Percentiles rank a stretch among this genome's conserved stretches.
These are phyloP conservation scores for Hydroisotoma schaefferi DNA, from an alignment of 2,888 invertebrate species.

Conservation along the genomic window DNA sequence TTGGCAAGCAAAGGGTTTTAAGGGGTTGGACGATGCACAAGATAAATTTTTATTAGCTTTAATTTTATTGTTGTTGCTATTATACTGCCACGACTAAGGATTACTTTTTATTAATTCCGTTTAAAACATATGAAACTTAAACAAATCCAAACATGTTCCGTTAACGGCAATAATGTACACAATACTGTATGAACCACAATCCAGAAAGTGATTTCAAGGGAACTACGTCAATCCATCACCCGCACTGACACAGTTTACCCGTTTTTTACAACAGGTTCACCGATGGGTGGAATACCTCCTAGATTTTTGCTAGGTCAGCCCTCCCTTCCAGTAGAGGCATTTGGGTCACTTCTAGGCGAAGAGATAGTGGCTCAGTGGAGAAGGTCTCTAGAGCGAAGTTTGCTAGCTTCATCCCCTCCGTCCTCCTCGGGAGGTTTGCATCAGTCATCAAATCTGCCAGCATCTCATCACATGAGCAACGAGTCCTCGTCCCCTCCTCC, in stretches of 20 bases:
- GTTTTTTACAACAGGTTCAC: conserved; percentile 41
- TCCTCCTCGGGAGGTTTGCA: conserved; percentile 44
- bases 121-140: too few relatives aligned
- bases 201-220: too few relatives aligned
- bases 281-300: conserved; percentile 45
- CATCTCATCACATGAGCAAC: conserved; percentile 50
- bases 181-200: too few relatives aligned
- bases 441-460: conserved; percentile 31
- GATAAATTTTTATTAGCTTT: too few relatives aligned
- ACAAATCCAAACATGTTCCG: too few relatives aligned
- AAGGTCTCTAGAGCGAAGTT: conserved; percentile 62
- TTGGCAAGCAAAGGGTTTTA: too few relatives aligned
- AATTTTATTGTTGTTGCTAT: too few relatives aligned
- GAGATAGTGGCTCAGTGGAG: conserved; percentile 78
- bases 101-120: too few relatives aligned
- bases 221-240: too few relatives aligned
- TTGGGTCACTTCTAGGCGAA: conserved; percentile 64
- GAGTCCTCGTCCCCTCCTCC: conserved; percentile 46
- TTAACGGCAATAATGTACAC: too few relatives aligned
- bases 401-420: conserved; percentile 48
- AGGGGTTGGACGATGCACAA: too few relatives aligned
- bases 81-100: too few relatives aligned
- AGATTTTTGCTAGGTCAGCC: conserved; percentile 43
- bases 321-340: conserved; percentile 49
- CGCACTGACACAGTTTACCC: conserved; percentile 2